A percentile compares a stretch with the other conserved stretches of the same genome.
Evolutionary conservation across 2,888 invertebrate genomes (phyloP).

Genomic region (Apodemia mormo): DNA sequence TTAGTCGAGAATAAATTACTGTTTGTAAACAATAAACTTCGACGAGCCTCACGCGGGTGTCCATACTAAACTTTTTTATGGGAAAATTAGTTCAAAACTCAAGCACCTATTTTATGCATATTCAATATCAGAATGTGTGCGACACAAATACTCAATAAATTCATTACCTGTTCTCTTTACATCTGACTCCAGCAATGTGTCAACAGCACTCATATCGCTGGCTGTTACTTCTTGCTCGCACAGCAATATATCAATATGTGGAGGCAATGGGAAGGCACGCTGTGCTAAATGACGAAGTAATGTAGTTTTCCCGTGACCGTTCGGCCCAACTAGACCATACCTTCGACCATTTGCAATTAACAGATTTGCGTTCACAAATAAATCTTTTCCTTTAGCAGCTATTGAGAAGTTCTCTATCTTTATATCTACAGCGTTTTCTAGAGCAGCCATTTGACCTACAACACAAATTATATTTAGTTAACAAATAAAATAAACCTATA

Average conservation of each 20-base stretch:
- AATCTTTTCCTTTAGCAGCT: constrained; percentile 97
- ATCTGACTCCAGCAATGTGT: constrained; percentile 96
- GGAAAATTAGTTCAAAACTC: no score
- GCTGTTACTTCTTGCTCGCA: constrained; percentile 99
- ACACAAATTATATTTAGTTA: constrained; percentile 21
- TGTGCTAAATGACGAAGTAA: constrained; percentile 95
- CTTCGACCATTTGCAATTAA: constrained; percentile 95
- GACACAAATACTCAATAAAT: constrained; percentile 19
- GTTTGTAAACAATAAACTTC: no score
- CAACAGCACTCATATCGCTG: constrained; percentile 95
- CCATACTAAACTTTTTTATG: no score
- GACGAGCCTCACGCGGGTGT: no score
- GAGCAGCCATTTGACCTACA: constrained; percentile 86
- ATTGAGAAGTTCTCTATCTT: constrained; percentile 99
- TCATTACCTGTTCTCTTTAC: constrained; percentile 87
- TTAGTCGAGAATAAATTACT: no score
- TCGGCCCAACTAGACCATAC: constrained; percentile 99
- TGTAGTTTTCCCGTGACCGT: constrained; percentile 99
- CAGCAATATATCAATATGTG: constrained; percentile 95
- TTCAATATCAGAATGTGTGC: no score
- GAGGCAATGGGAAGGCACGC: constrained; percentile 95
- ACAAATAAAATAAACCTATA: neutral
- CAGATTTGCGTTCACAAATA: constrained; percentile 97
- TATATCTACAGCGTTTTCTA: constrained; percentile 97
- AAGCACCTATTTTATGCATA: no score